Evolutionary conservation across 2,888 invertebrate species (phyloP).

Genomic region (Tinea pellionella): DNA sequence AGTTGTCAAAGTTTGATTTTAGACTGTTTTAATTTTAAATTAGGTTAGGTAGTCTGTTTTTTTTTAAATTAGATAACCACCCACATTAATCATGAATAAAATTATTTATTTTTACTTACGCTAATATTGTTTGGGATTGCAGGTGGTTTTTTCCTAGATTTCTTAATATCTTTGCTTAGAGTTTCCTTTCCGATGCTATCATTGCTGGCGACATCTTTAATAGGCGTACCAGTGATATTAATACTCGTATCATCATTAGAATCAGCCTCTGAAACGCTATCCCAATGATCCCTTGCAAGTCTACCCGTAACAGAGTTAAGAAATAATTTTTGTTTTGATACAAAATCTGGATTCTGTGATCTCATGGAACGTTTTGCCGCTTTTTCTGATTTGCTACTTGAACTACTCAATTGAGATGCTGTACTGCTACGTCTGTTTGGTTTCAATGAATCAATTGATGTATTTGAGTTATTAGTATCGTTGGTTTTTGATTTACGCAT

Average conservation of each 20-base stretch:
- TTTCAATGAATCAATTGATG: conserved; percentile 42
- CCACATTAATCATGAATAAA: not conserved
- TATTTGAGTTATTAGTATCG: conserved; percentile 48
- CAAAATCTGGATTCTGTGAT: conserved; percentile 74
- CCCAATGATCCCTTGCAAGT: conserved; percentile 12
- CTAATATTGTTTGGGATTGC: not conserved
- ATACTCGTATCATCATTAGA: conserved; percentile 26
- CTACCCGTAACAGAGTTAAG: conserved; percentile 64
- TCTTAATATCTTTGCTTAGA: not conserved
- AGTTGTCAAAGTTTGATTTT: too few species aligned
- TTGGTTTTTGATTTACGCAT: conserved; percentile 55
- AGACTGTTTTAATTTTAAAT: not conserved
- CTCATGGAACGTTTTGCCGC: conserved; percentile 64
- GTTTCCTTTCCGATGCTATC: not conserved
- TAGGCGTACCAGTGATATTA: not conserved
- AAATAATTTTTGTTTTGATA: conserved; percentile 71
- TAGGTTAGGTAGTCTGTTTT: too few species aligned
- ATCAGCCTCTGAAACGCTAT: conserved; percentile 6
- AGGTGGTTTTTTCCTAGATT: not conserved
- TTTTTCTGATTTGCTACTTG: conserved; percentile 50
- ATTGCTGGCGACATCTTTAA: not conserved
- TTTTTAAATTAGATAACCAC: not conserved
- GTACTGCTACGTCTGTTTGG: conserved; percentile 40
- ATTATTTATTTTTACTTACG: not conserved
- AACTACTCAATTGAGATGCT: conserved; percentile 44